A percentile compares a stretch with the other conserved stretches of the same genome.
Conservation (phyloP, 1,140 invertebrate species). For the Diuraphis noxia region DNA sequence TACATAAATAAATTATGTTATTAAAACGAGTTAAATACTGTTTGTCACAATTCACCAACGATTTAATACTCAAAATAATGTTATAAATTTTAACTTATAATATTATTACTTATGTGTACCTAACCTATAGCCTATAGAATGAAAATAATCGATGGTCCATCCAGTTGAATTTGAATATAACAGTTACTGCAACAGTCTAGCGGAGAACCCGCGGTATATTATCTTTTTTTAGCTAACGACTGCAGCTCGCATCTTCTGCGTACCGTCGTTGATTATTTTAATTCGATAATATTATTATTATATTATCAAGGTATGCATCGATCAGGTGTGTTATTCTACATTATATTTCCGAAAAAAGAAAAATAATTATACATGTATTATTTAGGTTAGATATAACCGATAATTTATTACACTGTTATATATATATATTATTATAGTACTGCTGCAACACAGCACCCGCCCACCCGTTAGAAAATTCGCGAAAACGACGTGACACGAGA, state of each 20-base stretch:
- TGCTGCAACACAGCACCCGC: background rate
- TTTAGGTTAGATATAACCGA: background rate
- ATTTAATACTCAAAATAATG: too few species aligned
- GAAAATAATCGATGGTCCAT: background rate
- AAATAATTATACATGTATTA: background rate
- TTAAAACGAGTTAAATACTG: too few species aligned
- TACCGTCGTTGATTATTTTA: background rate
- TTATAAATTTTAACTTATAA: too few species aligned
- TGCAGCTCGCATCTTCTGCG: background rate
- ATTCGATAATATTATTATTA: background rate
- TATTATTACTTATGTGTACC: background rate
- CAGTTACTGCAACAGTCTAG: background rate
- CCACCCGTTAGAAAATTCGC: background rate
- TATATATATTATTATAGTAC: background rate
- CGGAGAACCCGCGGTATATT: background rate
- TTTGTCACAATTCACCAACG: too few species aligned
- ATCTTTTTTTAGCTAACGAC: too few species aligned
- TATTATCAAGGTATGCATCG: background rate
- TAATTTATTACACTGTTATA: background rate
- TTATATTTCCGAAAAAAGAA: background rate
- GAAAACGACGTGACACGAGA: conserved; percentile 29
- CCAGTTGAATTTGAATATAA: background rate
- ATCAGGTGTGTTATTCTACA: background rate
- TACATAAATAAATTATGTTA: too few species aligned
- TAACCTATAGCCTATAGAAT: background rate